Conservation (phyloP, 2,888 invertebrate species). For the Pyralis farinalis region DNA sequence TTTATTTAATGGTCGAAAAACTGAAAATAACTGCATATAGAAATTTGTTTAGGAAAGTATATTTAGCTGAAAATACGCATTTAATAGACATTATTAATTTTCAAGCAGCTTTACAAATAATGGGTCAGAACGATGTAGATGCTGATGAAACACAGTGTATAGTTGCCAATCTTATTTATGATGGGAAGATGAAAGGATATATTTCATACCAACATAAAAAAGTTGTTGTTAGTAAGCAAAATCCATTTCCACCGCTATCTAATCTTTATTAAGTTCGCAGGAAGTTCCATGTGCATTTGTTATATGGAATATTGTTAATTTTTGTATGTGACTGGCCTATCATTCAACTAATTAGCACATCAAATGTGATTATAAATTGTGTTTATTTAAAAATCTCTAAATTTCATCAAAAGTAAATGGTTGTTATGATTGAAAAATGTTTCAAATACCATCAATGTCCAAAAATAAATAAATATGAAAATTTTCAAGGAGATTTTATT, state of each 20-base stretch:
- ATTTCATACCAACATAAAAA: constrained; percentile 98
- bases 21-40: constrained; percentile 96
- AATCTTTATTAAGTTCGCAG: constrained; percentile 79
- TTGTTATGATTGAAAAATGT: no score
- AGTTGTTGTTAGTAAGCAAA: constrained; percentile 97
- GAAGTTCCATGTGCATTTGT: no score
- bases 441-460: no score
- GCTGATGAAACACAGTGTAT: constrained; percentile 98
- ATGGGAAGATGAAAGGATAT: constrained; percentile 98
- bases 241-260: constrained; percentile 93
- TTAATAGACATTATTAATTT: constrained; percentile 94
- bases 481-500: neutral
- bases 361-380: no score
- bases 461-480: neutral
- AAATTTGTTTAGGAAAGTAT: constrained; percentile 97
- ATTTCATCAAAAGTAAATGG: no score
- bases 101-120: constrained; percentile 89
- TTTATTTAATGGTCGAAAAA: constrained; percentile 98
- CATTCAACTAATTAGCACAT: no score
- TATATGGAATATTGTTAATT: no score
- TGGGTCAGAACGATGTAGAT: constrained; percentile 92
- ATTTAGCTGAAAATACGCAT: constrained; percentile 88
- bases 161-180: constrained; percentile 96
- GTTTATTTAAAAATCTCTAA: no score
- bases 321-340: no score